phyloP scores from a whole-genome alignment of 2,113 vertebrate species.

The Macroglossus sobrinus region DNA sequence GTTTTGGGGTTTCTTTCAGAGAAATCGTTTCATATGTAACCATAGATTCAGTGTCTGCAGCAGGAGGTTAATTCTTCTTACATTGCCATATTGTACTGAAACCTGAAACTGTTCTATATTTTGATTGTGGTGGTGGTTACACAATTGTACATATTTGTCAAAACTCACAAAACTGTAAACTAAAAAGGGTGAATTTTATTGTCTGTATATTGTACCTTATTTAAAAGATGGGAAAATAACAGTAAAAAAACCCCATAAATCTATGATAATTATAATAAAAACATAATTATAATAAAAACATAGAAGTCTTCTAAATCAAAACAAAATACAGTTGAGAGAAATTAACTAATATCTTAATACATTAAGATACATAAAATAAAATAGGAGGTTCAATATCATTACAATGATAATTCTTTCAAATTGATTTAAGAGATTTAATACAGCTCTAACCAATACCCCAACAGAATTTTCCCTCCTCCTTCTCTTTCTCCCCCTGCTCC shows the following conservation, averaged over 20 bases:
- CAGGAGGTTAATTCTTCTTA: neutral
- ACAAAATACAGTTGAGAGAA: neutral
- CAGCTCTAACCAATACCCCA: neutral
- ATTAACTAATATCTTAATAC: neutral
- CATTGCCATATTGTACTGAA: too few relatives aligned
- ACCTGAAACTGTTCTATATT: neutral
- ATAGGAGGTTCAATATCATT: neutral
- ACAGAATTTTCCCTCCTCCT: neutral
- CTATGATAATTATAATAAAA: too few relatives aligned
- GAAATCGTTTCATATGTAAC: neutral
- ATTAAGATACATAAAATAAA: neutral
- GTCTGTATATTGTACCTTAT: neutral
- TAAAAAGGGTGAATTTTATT: neutral
- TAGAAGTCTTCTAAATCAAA: neutral
- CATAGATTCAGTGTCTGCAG: neutral
- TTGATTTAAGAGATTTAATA: neutral
- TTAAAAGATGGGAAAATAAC: neutral
- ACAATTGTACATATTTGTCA: neutral
- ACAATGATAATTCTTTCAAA: neutral
- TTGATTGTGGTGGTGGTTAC: neutral
- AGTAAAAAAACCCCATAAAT: neutral
- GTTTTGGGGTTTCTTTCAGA: neutral
- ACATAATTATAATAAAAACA: neutral
- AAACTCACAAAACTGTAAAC: neutral
- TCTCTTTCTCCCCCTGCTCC: neutral